Base-by-base conservation (phyloP, 1,140 invertebrate species). In the Gonatopus flavifemur region DNA sequence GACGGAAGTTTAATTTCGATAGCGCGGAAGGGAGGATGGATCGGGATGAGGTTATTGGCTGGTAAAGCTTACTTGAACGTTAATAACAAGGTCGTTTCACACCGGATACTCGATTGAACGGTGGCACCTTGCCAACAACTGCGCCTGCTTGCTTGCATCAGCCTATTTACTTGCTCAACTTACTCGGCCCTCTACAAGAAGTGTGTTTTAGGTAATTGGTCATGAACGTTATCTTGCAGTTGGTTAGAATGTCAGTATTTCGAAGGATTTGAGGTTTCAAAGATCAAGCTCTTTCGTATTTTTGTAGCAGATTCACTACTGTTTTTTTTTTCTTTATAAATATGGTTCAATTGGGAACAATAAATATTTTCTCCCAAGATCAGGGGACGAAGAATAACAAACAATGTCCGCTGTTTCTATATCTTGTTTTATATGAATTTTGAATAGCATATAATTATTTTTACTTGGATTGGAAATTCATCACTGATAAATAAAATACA, bases 191-290 rank as follows among this genome's bases (percentile, higher is more conserved):
- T 44, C 36, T 46, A 50, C 55, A 64, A 69, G 61, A 57, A 68
- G 46, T 48, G 41, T 48, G 44, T 67, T 66, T 69, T 62, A 64
- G 63, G 58, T 66, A 69, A 69, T 69, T 69, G 61, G 58, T 55
- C 54, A 56, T 67, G 65, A 68, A 69, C 62, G 62, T 65, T 56
- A 59, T 66, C 62, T 65, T 59, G 58, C 57, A n/a, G n/a, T 44
- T 19, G 28, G 42, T 44, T 35, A 31, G n/a, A 20, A 18, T 25
- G 42, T 33, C 22, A 24, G 33, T 9, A 37, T n/a, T n/a, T n/a
- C n/a, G n/a, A n/a, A 24, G 24, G 28, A 20, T 33, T 18, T n/a
- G n/a, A n/a, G n/a, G n/a, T n/a, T n/a, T n/a, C n/a, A n/a, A n/a
- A n/a, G n/a, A n/a, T n/a, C n/a, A n/a, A n/a, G n/a, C n/a, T n/a